Percentiles rank a stretch among this genome's conserved stretches.
phyloP scores from a whole-genome alignment of 2,797 vertebrate species.

The Urophycis tenuis region DNA sequence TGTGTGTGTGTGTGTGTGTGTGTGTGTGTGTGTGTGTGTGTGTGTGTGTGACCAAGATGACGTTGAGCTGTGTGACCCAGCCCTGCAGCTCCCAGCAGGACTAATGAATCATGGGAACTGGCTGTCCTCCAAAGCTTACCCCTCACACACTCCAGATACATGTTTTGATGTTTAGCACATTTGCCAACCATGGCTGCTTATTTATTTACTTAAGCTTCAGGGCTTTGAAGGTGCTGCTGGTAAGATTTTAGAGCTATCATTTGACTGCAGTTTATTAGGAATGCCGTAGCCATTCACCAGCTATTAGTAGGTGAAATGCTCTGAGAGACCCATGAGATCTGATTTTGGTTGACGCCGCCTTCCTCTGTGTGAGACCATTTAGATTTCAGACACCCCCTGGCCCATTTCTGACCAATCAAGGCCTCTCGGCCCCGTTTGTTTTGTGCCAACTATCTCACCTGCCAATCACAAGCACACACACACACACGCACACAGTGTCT shows the following conservation, averaged over 20 bases:
- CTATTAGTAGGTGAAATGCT: not conserved
- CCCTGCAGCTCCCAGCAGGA: not conserved
- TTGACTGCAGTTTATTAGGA: not conserved
- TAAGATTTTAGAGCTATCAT: not conserved
- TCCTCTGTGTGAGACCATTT: not conserved
- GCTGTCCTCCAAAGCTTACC: not conserved
- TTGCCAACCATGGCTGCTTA: not conserved
- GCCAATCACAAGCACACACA: not conserved
- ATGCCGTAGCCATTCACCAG: not conserved
- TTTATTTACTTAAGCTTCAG: not conserved
- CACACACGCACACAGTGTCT: not conserved
- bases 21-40: not conserved
- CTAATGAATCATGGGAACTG: constrained; percentile 3
- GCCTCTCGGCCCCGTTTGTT: not conserved
- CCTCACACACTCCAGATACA: not conserved
- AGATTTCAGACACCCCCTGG: not conserved
- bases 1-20: not conserved
- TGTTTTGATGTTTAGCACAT: not conserved
- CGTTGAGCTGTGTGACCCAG: constrained; percentile 3
- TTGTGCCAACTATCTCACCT: not conserved
- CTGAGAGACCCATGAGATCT: not conserved
- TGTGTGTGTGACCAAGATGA: not conserved
- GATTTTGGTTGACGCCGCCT: not conserved
- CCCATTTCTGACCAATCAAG: not conserved
- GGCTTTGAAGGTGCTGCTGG: not conserved